Conservation (phyloP, 2,113 vertebrate species). For the Platycercus adscitus region DNA sequence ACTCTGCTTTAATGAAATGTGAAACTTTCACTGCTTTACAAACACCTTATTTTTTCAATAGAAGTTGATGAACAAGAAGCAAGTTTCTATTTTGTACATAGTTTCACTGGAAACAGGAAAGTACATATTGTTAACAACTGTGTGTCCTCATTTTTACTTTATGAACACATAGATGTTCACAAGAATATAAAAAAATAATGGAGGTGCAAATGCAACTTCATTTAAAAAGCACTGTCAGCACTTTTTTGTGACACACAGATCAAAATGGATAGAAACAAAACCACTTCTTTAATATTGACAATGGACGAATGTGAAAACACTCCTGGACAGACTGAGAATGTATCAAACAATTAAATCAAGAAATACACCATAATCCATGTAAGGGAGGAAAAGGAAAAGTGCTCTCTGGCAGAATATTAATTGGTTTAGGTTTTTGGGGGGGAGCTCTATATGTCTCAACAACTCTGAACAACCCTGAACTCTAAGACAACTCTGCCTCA, state of each 20-base stretch:
- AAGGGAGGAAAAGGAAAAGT: background rate
- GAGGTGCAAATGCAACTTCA: background rate
- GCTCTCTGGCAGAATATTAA: background rate
- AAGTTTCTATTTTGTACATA: background rate
- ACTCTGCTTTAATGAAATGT: conserved; percentile 31
- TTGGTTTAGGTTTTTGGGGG: background rate
- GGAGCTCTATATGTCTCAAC: background rate
- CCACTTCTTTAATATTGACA: background rate
- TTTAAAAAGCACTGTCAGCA: background rate
- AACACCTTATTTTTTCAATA: conserved; percentile 25
- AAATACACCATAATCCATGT: background rate
- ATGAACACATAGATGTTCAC: background rate
- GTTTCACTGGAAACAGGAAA: background rate
- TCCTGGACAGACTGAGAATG: background rate
- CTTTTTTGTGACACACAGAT: background rate
- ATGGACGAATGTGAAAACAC: background rate
- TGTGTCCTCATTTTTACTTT: background rate
- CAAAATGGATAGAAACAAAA: background rate
- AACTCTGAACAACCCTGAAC: no score
- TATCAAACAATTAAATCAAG: background rate
- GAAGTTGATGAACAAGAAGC: background rate
- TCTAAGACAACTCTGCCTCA: background rate
- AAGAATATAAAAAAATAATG: background rate
- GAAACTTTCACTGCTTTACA: conserved; percentile 35
- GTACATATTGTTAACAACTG: background rate